These are phyloP conservation scores for Porites cylindrica DNA, from an alignment of 92 coral and sea anemone species.

Conservation along the genomic window DNA sequence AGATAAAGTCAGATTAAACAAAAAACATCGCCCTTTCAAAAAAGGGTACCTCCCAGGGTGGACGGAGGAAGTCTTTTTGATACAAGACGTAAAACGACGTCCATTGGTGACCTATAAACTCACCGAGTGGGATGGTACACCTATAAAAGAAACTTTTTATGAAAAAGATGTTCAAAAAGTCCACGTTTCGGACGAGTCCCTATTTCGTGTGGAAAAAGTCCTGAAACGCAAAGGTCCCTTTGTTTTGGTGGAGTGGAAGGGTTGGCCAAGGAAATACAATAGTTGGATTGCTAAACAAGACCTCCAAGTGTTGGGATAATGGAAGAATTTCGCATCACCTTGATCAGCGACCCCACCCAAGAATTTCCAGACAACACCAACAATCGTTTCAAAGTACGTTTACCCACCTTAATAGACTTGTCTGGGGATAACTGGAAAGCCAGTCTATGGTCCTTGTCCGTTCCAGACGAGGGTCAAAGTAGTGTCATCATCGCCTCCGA, in stretches of 20 bases:
- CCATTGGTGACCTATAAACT: constrained; percentile 30
- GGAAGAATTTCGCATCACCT: not conserved
- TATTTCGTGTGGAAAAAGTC: constrained; percentile 47
- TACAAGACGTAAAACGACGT: constrained; percentile 11
- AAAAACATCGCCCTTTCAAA: constrained; percentile 11
- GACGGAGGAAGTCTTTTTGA: constrained; percentile 65
- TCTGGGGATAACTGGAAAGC: no score
- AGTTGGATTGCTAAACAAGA: not conserved
- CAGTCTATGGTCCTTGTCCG: no score
- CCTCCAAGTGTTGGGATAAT: not conserved
- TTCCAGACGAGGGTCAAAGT: not conserved
- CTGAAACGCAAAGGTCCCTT: not conserved
- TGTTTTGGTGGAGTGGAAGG: not conserved
- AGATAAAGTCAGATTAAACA: constrained; percentile 43
- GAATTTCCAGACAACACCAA: not conserved
- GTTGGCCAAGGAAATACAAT: not conserved
- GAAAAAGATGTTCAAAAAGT: constrained; percentile 47
- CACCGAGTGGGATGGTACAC: constrained; percentile 33
- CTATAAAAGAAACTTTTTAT: constrained; percentile 47
- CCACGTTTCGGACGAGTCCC: constrained; percentile 3
- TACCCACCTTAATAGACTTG: no score
- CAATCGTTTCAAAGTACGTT: no score
- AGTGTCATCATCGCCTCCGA: no score
- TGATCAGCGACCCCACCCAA: not conserved
- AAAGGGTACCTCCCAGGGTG: constrained; percentile 55